These are phyloP conservation scores for Creontiades dilutus DNA, from an alignment of 2,888 invertebrate species.

Conservation along the genomic window DNA sequence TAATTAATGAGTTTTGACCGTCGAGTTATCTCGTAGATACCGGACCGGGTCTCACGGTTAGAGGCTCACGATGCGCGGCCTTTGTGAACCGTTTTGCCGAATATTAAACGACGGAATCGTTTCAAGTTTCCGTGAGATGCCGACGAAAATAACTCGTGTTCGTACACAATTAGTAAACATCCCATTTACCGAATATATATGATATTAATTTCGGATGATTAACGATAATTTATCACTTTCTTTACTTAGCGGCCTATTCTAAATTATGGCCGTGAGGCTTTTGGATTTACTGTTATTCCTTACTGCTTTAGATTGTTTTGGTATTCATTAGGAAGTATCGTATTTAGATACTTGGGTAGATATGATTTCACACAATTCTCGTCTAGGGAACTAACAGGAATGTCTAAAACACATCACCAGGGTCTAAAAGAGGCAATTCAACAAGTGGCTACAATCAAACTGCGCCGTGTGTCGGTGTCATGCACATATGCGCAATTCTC, in stretches of 20 bases:
- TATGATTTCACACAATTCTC: too few relatives aligned
- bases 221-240: not conserved
- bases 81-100: constrained; percentile 25
- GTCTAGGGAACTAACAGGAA: too few relatives aligned
- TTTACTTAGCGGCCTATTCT: not conserved
- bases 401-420: too few relatives aligned
- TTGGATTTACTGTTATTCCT: too few relatives aligned
- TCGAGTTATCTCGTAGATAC: not conserved
- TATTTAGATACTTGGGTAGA: too few relatives aligned
- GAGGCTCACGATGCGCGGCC: not conserved
- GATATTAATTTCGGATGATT: not conserved
- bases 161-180: constrained; percentile 14
- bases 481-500: too few relatives aligned
- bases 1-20: constrained; percentile 20
- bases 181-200: not conserved
- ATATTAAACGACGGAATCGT: not conserved
- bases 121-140: constrained; percentile 8
- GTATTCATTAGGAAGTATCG: too few relatives aligned
- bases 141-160: not conserved
- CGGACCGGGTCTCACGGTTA: constrained; percentile 5
- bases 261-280: too few relatives aligned
- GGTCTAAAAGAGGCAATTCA: too few relatives aligned
- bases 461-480: too few relatives aligned
- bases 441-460: too few relatives aligned
- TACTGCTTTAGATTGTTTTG: too few relatives aligned